Base-by-base conservation (phyloP, 2,113 vertebrate genomes). In the Garra rufa region DNA sequence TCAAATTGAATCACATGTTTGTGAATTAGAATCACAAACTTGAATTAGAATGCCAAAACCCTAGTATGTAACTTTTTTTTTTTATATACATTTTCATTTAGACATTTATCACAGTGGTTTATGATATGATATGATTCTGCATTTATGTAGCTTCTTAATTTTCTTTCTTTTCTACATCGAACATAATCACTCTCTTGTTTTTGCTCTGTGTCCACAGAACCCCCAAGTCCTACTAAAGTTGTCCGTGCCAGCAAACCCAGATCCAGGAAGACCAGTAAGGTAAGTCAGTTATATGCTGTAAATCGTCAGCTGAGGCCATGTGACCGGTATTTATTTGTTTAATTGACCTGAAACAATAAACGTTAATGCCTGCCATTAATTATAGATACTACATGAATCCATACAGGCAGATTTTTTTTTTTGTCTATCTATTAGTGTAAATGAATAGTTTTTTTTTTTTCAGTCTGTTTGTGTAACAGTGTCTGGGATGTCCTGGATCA, bases 251-350 rank as follows among this genome's bases (percentile, higher is more conserved):
- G 85, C 55, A 98, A 97, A 91, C 92, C 94, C 52, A 93, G 94
- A 87, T 87, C 93, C 86, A 97, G 95, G 90, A 99, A 98, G 91
- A 86, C 91, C 84, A 96, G 91, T 91, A 97, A 99, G 97, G 97
- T 98, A 92, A 92, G 34, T 0, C 17, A 50, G 46, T 44, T 63
- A 19, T 52, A 67, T 21, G 4, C 46, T 30, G 76, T 2, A 17
- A 2, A 10, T 28, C 7, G 1, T 9, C 57, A 65, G 6, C 2
- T 41, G 34, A 77, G 34, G 52, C 34, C 14, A 17, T 17, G 6
- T 50, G 4, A 76, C 30, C 17, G 21, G 50, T 50, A 9, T 71
- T 43, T 24, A 70, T 44, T 41, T 15, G 21, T 71, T 44, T 44
- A 44, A 71, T 24, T 4, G 10, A n/a, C 4, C 2, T 5, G 6